These are phyloP conservation scores for Eriocheir sinensis DNA, from an alignment of 1,140 invertebrate genomes.

Conservation along the genomic window DNA sequence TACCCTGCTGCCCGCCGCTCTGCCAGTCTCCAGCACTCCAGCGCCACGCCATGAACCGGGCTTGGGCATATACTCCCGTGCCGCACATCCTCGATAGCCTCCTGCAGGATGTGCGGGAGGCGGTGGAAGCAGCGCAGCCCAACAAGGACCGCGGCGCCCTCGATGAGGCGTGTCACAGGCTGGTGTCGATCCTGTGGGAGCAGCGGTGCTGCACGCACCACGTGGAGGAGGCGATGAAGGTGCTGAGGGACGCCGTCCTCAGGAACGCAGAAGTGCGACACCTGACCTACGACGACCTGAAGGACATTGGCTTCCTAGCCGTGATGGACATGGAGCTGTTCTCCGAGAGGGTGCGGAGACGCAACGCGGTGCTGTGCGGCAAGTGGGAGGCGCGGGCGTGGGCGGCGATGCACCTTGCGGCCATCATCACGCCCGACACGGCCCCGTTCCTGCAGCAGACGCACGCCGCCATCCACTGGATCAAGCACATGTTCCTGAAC, in stretches of 20 bases:
- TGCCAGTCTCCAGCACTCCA: background rate
- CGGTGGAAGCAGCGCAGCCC: background rate
- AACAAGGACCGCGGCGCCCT: background rate
- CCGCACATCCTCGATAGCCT: background rate
- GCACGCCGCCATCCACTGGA: background rate
- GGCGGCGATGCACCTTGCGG: background rate
- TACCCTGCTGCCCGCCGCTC: background rate
- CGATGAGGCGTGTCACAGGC: background rate
- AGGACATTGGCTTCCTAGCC: background rate
- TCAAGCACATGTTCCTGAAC: background rate
- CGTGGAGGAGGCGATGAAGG: background rate
- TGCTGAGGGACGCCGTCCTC: background rate
- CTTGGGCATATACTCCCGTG: background rate
- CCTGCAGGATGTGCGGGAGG: background rate
- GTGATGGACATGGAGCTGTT: background rate
- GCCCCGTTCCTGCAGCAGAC: background rate
- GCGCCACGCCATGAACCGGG: slow-evolving; percentile 17
- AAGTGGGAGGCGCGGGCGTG: background rate
- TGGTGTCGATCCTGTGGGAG: background rate
- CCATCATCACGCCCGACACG: background rate
- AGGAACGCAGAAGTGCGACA: background rate
- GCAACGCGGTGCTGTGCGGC: background rate
- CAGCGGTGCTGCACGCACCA: background rate
- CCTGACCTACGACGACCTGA: background rate
- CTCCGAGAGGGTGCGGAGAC: background rate